Evolutionary conservation across 2,113 vertebrate species (phyloP).

Genomic region (Lipotes vexillifer): DNA sequence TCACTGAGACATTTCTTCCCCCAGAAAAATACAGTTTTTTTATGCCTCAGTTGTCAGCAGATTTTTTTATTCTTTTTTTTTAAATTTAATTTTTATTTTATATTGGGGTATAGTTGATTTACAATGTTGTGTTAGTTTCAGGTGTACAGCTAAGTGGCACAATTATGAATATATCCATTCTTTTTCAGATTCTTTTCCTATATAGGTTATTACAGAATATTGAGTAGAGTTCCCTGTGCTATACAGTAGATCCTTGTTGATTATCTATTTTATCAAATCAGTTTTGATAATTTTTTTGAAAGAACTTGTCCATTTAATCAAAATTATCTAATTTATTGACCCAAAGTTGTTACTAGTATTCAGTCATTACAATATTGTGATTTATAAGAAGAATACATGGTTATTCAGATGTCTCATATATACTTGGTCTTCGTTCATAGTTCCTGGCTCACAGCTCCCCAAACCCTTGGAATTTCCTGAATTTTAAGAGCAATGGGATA

Average conservation of each 20-base stretch:
- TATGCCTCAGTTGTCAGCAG: neutral
- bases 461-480: neutral
- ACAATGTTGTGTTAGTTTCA: neutral
- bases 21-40: neutral
- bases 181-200: neutral
- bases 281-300: neutral
- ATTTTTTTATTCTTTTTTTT: neutral
- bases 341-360: neutral
- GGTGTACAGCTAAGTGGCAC: neutral
- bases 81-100: neutral
- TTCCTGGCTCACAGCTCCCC: neutral
- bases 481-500: neutral
- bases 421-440: neutral
- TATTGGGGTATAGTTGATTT: neutral
- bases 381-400: neutral
- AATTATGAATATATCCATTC: neutral
- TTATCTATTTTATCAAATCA: neutral
- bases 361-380: neutral
- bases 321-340: neutral
- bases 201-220: neutral
- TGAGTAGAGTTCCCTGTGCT: neutral
- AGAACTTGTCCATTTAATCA: neutral
- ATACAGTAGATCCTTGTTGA: neutral
- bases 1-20: neutral
- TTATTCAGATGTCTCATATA: neutral